phyloP scores from a whole-genome alignment of 2,888 invertebrate genomes.

The Orchestes rusci region DNA sequence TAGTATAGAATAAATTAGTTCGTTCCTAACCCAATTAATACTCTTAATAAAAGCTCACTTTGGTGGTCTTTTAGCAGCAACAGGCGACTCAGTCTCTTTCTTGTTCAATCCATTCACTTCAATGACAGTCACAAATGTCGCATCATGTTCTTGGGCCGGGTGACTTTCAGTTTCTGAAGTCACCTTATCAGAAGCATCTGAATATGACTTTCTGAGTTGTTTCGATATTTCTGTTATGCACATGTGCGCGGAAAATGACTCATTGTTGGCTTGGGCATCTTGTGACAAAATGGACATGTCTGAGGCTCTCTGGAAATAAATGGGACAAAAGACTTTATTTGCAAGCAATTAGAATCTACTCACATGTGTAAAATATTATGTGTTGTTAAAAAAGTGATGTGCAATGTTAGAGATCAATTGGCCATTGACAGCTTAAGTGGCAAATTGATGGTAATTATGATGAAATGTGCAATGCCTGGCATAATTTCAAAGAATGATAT shows the following conservation, averaged over 20 bases:
- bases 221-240: conserved; percentile 64
- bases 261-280: conserved; percentile 31
- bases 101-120: conserved; percentile 74
- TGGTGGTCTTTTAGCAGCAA: conserved; percentile 35
- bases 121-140: conserved; percentile 79
- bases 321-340: too few species aligned
- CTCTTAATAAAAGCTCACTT: too few species aligned
- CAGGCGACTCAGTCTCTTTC: conserved; percentile 36
- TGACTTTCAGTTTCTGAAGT: conserved; percentile 13
- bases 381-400: too few species aligned
- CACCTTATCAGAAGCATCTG: conserved; percentile 27
- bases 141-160: conserved; percentile 30
- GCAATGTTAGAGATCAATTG: too few species aligned
- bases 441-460: too few species aligned
- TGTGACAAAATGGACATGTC: conserved; percentile 12
- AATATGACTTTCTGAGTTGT: conserved; percentile 29
- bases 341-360: too few species aligned
- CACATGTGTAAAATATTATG: not conserved
- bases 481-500: too few species aligned
- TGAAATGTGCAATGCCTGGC: too few species aligned
- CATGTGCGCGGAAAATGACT: conserved; percentile 49
- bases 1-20: not conserved
- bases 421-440: too few species aligned
- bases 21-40: conserved; percentile 6
- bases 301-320: conserved; percentile 9